Evolutionary conservation across 2,888 invertebrate species (phyloP).

Genomic region (Microchrysa polita): DNA sequence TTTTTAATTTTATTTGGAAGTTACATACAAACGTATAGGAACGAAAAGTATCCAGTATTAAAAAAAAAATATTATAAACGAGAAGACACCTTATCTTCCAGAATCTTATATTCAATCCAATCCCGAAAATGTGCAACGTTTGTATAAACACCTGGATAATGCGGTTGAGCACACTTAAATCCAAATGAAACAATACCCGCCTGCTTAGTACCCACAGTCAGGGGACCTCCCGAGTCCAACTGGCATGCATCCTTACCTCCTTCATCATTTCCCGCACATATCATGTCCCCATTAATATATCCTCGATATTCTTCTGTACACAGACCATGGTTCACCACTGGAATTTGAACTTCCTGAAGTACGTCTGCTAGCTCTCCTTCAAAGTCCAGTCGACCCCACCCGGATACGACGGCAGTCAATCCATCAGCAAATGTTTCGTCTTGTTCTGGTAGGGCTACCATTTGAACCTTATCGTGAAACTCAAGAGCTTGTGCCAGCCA

Average conservation of each 20-base stretch:
- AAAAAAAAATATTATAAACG: not conserved
- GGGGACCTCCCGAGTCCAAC: constrained; percentile 45
- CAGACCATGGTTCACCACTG: constrained; percentile 55
- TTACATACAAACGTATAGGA: too few relatives aligned
- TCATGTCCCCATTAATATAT: constrained; percentile 64
- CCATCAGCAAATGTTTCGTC: constrained; percentile 25
- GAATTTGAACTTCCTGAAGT: constrained; percentile 37
- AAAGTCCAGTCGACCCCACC: constrained; percentile 46
- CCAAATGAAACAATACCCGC: constrained; percentile 44
- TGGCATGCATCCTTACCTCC: constrained; percentile 58
- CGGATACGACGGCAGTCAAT: constrained; percentile 41
- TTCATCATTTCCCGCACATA: constrained; percentile 66
- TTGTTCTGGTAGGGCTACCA: not conserved
- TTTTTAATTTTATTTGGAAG: too few relatives aligned
- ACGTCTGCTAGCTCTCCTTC: constrained; percentile 17
- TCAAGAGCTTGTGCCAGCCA: not conserved
- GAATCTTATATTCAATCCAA: constrained; percentile 41
- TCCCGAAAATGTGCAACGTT: constrained; percentile 23
- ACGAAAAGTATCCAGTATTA: too few relatives aligned
- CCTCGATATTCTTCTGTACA: constrained; percentile 45
- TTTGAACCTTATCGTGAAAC: constrained; percentile 5
- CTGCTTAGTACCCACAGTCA: constrained; percentile 5
- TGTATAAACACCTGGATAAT: constrained; percentile 41
- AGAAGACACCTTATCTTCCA: not conserved
- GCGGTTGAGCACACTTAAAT: constrained; percentile 16